Evolutionary conservation across 2,888 invertebrate species (phyloP).

Genomic region (Sarcophaga rosellei): DNA sequence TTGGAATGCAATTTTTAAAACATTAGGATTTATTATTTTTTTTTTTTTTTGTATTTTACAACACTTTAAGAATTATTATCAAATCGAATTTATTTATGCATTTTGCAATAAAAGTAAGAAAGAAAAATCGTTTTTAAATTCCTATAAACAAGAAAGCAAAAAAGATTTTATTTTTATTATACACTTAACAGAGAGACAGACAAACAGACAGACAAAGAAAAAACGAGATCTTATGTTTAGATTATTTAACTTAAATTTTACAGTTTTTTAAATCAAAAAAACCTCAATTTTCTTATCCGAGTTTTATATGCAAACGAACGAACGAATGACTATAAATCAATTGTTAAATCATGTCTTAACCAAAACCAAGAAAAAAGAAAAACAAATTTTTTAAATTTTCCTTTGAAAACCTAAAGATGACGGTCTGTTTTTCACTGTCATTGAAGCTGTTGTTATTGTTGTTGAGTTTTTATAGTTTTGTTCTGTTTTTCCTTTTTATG

Average conservation of each 20-base stretch:
- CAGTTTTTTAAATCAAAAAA: not conserved
- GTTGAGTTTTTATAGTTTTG: slow-evolving; percentile 8
- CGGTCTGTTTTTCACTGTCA: not conserved
- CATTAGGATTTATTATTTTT: too few relatives aligned
- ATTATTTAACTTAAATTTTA: not conserved
- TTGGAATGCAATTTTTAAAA: too few relatives aligned
- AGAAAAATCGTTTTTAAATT: too few relatives aligned
- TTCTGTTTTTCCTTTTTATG: slow-evolving; percentile 25
- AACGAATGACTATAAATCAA: slow-evolving; percentile 31
- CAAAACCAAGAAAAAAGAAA: not conserved
- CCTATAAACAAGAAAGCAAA: too few relatives aligned
- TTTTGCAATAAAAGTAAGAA: too few relatives aligned
- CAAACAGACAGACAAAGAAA: too few relatives aligned
- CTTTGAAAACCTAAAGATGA: slow-evolving; percentile 15
- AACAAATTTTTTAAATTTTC: not conserved
- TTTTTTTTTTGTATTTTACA: too few relatives aligned
- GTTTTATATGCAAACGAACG: not conserved
- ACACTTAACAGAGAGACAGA: too few relatives aligned
- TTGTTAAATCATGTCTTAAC: slow-evolving; percentile 28
- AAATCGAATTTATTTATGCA: too few relatives aligned
- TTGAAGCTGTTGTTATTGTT: slow-evolving; percentile 13
- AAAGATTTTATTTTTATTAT: too few relatives aligned
- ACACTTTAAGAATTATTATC: too few relatives aligned
- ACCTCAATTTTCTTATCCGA: not conserved
- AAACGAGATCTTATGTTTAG: too few relatives aligned